Evolutionary conservation across 2,113 vertebrate genomes (phyloP), one percentile per base, ranked within the genome.

Genomic region (Saccopteryx leptura): DNA sequence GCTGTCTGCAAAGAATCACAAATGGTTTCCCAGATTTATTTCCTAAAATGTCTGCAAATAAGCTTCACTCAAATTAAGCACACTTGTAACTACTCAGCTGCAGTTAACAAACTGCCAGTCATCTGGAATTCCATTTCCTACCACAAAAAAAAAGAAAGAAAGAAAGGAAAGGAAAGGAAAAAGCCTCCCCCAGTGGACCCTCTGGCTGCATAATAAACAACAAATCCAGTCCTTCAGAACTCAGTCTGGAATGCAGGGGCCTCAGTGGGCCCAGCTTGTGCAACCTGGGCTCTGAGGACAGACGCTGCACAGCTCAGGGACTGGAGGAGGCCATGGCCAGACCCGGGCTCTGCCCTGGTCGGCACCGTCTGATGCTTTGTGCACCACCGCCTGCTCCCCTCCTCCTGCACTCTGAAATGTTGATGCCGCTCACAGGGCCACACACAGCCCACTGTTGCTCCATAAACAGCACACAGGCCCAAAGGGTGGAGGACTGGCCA

Each of bases 1-100:
- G 33, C 76, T 1, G 9, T 90, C 84, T 46, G 31, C 66, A 76
- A 93, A 79, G 76, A 97, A 60, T 93, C 96, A 95, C 96, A 97
- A 96, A 97, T 93, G 97, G 96, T 83, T 97, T 91, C 94, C 92
- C 97, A 97, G 97, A 96, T 97, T 97, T 96, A 95, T 96, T 97
- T 96, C 96, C 93, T 92, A 96, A 98, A 97, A 96, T 95, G 84
- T 88, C 96, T 95, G 90, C 93, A 95, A 96, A 96, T 93, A 96
- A 88, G 93, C 97, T 75, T 33, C 71, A 72, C 80, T 93, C 94
- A 78, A 87, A 92, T 92, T 74, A 96, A 93, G 92, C 92, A 31
- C 19, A 17, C 78, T 91, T 50, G 23, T 5, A 60, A 81, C 60
- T 23, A 68, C 74, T 88, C 95, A 66, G 96, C 90, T 17, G 79